Percentiles rank a stretch among this genome's conserved stretches.
phyloP scores from a whole-genome alignment of 2,888 invertebrate species.

The Caenorhabditis drosophilae region DNA sequence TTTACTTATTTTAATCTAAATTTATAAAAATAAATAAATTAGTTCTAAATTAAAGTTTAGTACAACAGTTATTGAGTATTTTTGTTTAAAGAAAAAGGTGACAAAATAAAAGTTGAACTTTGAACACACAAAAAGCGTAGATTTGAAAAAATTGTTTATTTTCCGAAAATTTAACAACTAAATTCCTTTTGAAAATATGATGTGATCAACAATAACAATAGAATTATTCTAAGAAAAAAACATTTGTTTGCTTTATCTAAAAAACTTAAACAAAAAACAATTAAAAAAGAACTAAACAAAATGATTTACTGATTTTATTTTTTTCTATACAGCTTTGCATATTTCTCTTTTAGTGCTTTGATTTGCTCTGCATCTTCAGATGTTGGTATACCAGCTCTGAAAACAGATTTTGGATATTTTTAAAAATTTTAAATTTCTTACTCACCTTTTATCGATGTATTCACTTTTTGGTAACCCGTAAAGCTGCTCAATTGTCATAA shows the following conservation, averaged over 20 bases:
- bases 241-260: not conserved
- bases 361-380: constrained; percentile 61
- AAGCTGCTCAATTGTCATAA: constrained; percentile 62
- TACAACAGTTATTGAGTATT: too few species aligned
- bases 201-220: too few species aligned
- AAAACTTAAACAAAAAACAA: constrained; percentile 2
- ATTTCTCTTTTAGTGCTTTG: constrained; percentile 54
- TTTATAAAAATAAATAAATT: too few species aligned
- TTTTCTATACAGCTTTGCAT: constrained; percentile 45
- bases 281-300: not conserved
- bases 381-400: constrained; percentile 56
- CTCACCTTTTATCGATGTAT: constrained; percentile 60
- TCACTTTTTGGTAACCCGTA: constrained; percentile 55
- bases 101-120: too few species aligned
- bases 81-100: too few species aligned
- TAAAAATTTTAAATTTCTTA: not conserved
- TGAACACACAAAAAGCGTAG: too few species aligned
- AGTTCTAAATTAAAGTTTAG: too few species aligned
- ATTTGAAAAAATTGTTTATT: too few species aligned
- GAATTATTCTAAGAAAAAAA: not conserved
- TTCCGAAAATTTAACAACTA: too few species aligned
- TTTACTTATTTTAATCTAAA: too few species aligned
- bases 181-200: too few species aligned
- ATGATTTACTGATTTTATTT: constrained; percentile 12
- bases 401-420: constrained; percentile 8